Evolutionary conservation across 2,888 invertebrate species (phyloP).

Genomic region (Gibbula magus): DNA sequence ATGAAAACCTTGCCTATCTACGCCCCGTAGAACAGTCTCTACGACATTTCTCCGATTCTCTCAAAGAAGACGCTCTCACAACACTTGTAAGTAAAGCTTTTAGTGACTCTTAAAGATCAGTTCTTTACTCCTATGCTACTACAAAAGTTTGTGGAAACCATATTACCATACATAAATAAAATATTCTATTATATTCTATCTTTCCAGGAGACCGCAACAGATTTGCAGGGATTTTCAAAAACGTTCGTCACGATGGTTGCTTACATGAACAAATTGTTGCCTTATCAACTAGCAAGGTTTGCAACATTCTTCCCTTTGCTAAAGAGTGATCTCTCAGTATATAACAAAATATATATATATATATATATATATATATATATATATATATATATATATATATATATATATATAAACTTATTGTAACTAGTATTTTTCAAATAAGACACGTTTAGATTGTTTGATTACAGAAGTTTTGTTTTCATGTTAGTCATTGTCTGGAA

Average conservation of each 20-base stretch:
- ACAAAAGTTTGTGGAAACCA: no score
- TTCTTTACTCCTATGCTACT: no score
- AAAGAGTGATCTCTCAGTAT: no score
- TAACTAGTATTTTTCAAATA: no score
- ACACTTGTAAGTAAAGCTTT: slow-evolving; percentile 61
- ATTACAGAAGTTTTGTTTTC: no score
- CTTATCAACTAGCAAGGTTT: slow-evolving; percentile 75
- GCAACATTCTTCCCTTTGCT: background rate
- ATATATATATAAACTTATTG: no score
- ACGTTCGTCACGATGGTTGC: slow-evolving; percentile 68
- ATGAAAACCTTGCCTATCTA: slow-evolving; percentile 73
- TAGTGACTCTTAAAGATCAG: no score
- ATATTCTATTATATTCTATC: slow-evolving; percentile 28
- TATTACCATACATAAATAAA: background rate
- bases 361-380: no score
- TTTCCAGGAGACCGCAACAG: slow-evolving; percentile 71
- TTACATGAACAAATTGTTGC: slow-evolving; percentile 74
- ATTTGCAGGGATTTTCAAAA: slow-evolving; percentile 67
- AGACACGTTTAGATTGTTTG: no score
- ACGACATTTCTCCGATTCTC: slow-evolving; percentile 64
- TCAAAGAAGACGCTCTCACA: slow-evolving; percentile 70
- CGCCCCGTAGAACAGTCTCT: slow-evolving; percentile 72
- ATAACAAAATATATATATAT: no score
- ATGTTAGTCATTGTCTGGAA: no score
- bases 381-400: no score